Conservation (phyloP, 2,113 vertebrate species). For the Callipepla squamata region DNA sequence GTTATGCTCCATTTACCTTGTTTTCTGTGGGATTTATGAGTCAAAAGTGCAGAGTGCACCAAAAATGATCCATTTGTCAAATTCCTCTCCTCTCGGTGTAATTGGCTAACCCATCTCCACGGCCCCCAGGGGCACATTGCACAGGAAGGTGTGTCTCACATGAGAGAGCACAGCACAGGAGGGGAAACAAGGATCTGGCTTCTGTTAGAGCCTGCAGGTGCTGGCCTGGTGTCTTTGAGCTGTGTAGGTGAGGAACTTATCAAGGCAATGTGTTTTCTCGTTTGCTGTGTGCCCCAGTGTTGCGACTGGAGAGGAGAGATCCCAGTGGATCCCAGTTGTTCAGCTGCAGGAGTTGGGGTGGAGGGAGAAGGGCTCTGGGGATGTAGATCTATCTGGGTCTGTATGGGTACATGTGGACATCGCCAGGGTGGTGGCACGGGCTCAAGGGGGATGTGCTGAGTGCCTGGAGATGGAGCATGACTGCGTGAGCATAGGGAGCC, state of each 20-base stretch:
- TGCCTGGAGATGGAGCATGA: not conserved
- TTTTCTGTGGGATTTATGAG: slow-evolving; percentile 73
- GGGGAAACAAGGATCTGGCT: not conserved
- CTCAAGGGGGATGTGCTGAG: not conserved
- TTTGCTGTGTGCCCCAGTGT: fast-evolving
- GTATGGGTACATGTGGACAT: fast-evolving
- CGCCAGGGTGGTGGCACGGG: not conserved
- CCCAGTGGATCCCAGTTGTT: fast-evolving
- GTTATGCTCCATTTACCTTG: slow-evolving; percentile 75
- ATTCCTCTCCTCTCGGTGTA: not conserved
- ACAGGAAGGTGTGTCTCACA: slow-evolving; percentile 38
- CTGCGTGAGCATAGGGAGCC: fast-evolving
- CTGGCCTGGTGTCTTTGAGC: not conserved
- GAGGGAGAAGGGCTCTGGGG: not conserved
- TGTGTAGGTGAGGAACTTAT: not conserved
- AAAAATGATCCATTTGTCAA: slow-evolving; percentile 68
- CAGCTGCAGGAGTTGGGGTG: fast-evolving
- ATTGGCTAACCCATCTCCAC: slow-evolving; percentile 59
- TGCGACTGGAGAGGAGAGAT: not conserved
- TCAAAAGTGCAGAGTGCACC: slow-evolving; percentile 71
- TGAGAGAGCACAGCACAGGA: slow-evolving; percentile 16
- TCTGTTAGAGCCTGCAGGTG: slow-evolving; percentile 6
- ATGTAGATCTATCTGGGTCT: not conserved
- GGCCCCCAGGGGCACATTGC: slow-evolving; percentile 41
- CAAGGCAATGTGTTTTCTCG: not conserved